phyloP scores from a whole-genome alignment of 2,797 vertebrate species.

The Gallirallus australis region DNA sequence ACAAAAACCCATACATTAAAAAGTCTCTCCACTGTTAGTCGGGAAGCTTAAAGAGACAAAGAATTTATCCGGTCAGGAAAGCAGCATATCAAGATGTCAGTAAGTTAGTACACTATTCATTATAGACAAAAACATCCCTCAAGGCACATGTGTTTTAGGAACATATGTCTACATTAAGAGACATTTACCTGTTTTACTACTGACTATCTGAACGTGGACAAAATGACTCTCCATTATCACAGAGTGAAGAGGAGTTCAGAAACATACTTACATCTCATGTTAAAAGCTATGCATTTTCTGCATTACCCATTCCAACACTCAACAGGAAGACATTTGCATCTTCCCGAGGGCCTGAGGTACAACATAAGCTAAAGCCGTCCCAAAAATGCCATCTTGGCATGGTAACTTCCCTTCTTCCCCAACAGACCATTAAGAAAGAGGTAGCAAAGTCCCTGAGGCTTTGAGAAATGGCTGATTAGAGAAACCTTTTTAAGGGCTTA shows the following conservation, averaged over 20 bases:
- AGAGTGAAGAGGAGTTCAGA: not conserved
- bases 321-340: not conserved
- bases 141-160: not conserved
- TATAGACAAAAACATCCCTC: not conserved
- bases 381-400: not conserved
- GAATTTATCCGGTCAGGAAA: not conserved
- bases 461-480: not conserved
- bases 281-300: not conserved
- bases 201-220: not conserved
- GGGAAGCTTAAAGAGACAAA: not conserved
- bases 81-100: not conserved
- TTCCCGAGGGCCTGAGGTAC: not conserved
- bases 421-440: not conserved
- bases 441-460: not conserved
- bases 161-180: not conserved
- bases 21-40: not conserved
- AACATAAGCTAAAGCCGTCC: not conserved
- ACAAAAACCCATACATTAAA: accelerated
- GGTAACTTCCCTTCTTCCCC: not conserved
- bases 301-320: not conserved
- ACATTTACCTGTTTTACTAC: not conserved
- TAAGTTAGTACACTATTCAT: not conserved
- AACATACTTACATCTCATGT: not conserved
- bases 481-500: not conserved
- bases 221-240: not conserved